These are phyloP conservation scores for Coleophora flavipennella DNA, from an alignment of 2,888 invertebrate species.

Conservation along the genomic window DNA sequence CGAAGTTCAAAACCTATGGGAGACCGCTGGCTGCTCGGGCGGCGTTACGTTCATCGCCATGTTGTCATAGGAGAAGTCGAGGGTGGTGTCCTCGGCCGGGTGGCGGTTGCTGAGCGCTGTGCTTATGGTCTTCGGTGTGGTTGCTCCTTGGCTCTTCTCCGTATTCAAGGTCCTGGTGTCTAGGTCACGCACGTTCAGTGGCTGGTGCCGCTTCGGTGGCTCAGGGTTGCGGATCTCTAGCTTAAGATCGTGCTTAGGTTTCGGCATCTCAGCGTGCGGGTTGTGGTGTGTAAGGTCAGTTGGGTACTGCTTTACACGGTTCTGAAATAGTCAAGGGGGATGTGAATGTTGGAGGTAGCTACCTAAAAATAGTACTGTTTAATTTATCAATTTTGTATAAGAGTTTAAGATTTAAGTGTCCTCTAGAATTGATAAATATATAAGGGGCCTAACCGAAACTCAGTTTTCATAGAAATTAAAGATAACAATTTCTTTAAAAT, in stretches of 20 bases:
- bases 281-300: slow-evolving; percentile 59
- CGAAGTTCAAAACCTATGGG: slow-evolving; percentile 48
- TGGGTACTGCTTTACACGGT: slow-evolving; percentile 59
- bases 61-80: slow-evolving; percentile 86
- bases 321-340: slow-evolving; percentile 31
- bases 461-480: too few species aligned
- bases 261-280: slow-evolving; percentile 59
- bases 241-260: slow-evolving; percentile 53
- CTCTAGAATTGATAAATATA: too few species aligned
- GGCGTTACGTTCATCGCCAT: slow-evolving; percentile 81
- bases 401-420: too few species aligned
- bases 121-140: slow-evolving; percentile 77
- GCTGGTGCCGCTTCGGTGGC: slow-evolving; percentile 48
- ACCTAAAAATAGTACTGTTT: too few species aligned
- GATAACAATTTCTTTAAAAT: too few species aligned
- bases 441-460: too few species aligned
- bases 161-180: slow-evolving; percentile 53
- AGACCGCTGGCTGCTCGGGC: slow-evolving; percentile 51
- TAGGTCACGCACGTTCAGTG: slow-evolving; percentile 50
- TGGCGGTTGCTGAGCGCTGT: slow-evolving; percentile 80
- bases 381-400: too few species aligned
- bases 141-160: slow-evolving; percentile 70
- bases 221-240: slow-evolving; percentile 57
- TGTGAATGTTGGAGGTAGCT: too few species aligned
- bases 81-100: slow-evolving; percentile 83